phyloP scores from a whole-genome alignment of 2,888 invertebrate genomes.

The Yponomeuta cagnagella region DNA sequence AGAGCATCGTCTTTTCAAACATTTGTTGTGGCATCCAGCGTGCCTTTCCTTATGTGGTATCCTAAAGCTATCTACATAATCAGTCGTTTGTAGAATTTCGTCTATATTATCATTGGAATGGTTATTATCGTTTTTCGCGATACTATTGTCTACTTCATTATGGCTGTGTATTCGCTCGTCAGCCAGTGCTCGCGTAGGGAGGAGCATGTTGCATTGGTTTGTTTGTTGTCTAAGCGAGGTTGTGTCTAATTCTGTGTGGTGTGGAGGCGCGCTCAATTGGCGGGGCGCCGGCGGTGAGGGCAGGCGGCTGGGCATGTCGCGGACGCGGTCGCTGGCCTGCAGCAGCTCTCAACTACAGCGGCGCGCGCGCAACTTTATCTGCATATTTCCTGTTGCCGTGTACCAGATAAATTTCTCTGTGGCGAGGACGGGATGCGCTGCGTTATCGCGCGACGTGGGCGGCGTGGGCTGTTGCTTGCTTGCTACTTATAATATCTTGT shows the following conservation, averaged over 20 bases:
- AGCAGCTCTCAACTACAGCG: constrained; percentile 6
- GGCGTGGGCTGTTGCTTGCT: constrained; percentile 56
- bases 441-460: constrained; percentile 62
- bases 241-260: constrained; percentile 2
- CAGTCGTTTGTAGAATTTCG: constrained; percentile 52
- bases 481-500: constrained; percentile 66
- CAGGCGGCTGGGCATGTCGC: neutral
- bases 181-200: constrained; percentile 21
- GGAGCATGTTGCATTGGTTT: constrained; percentile 23
- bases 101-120: constrained; percentile 62
- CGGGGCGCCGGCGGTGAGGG: neutral
- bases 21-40: constrained; percentile 40
- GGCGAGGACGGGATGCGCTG: constrained; percentile 51
- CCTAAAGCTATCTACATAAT: constrained; percentile 58
- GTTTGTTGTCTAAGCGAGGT: constrained; percentile 4
- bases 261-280: neutral
- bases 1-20: constrained; percentile 40
- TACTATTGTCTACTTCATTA: constrained; percentile 33
- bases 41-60: constrained; percentile 41
- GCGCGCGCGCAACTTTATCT: constrained; percentile 39
- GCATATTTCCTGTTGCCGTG: constrained; percentile 62
- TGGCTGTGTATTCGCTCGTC: constrained; percentile 27
- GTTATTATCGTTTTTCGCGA: constrained; percentile 37
- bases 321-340: constrained; percentile 10
- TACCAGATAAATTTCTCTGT: constrained; percentile 64